Percentiles rank a stretch among this genome's conserved stretches.
These are phyloP conservation scores for Dioctria rufipes DNA, from an alignment of 2,888 invertebrate genomes.

Conservation along the genomic window DNA sequence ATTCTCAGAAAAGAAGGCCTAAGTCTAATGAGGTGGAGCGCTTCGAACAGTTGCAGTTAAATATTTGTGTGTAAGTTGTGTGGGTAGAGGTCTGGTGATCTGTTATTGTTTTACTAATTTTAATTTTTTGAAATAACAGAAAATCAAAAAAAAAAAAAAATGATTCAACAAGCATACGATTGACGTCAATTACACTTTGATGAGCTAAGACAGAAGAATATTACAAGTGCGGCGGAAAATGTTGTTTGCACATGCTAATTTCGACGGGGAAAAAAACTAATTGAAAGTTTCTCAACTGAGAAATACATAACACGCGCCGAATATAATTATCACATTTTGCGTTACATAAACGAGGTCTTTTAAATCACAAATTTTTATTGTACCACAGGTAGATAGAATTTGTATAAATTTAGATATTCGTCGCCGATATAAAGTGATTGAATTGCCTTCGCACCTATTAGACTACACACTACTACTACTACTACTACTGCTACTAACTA, in stretches of 20 bases:
- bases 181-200: slow-evolving; percentile 26
- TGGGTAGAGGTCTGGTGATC: too few relatives aligned
- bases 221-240: neutral
- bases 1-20: neutral
- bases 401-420: slow-evolving; percentile 18
- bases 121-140: too few relatives aligned
- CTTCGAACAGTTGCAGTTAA: neutral
- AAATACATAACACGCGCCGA: slow-evolving; percentile 38
- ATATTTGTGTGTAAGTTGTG: too few relatives aligned
- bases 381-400: slow-evolving; percentile 17
- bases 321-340: slow-evolving; percentile 40
- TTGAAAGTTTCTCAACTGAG: slow-evolving; percentile 28
- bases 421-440: neutral
- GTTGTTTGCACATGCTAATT: slow-evolving; percentile 32
- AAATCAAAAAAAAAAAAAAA: too few relatives aligned
- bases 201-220: neutral
- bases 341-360: slow-evolving; percentile 31
- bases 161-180: neutral
- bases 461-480: neutral
- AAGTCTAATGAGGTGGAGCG: neutral
- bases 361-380: slow-evolving; percentile 37
- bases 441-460: slow-evolving; percentile 1
- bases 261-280: slow-evolving; percentile 18
- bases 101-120: too few relatives aligned
- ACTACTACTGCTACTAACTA: too few relatives aligned